phyloP scores from a whole-genome alignment of 2,113 vertebrate species.

The Microtus montanus region DNA sequence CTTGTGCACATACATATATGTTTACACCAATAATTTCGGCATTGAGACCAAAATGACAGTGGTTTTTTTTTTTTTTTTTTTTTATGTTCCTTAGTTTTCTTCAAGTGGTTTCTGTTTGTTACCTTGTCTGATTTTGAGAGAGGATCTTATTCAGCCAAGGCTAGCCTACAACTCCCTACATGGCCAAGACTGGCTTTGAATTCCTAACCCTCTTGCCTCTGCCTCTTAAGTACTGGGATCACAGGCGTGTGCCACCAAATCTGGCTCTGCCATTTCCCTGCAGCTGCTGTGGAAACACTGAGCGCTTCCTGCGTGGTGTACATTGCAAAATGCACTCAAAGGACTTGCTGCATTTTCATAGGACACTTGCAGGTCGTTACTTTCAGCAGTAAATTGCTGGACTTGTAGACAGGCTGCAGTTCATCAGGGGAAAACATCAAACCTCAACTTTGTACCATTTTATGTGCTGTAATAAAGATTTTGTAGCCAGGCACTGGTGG shows the following conservation, averaged over 20 bases:
- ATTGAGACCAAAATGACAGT: neutral
- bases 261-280: neutral
- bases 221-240: neutral
- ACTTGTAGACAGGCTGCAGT: neutral
- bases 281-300: neutral
- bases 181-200: neutral
- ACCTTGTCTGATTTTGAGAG: neutral
- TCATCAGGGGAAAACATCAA: neutral
- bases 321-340: neutral
- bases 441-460: neutral
- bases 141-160: neutral
- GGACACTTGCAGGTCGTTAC: neutral
- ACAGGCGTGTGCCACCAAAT: neutral
- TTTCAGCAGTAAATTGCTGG: neutral
- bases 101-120: neutral
- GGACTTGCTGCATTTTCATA: neutral
- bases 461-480: neutral
- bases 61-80: neutral
- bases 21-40: neutral
- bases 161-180: neutral
- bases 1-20: neutral
- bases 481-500: no score
- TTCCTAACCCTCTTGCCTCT: neutral
- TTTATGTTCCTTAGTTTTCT: neutral
- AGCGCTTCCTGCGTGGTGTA: neutral